A percentile compares a stretch with the other conserved stretches of the same genome.
Evolutionary conservation across 2,797 vertebrate genomes (phyloP).

Genomic region (Echeneis naucrates): DNA sequence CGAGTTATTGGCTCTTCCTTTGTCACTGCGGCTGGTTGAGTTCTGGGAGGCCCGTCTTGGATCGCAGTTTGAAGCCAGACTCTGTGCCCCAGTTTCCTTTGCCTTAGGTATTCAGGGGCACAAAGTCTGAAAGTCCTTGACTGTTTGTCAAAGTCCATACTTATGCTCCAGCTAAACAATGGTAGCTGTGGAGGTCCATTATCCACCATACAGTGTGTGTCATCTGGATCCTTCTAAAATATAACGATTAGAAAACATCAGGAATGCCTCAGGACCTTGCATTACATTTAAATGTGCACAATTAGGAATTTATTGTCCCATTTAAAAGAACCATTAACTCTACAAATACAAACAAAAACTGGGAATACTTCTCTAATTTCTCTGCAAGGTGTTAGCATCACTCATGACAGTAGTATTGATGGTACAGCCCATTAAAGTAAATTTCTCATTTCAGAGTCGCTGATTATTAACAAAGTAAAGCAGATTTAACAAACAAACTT

Average conservation of each 20-base stretch:
- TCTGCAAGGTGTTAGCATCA: background rate
- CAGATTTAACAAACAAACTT: background rate
- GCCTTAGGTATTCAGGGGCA: constrained; percentile 51
- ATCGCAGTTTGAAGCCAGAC: constrained; percentile 41
- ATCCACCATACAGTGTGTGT: background rate
- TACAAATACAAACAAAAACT: background rate
- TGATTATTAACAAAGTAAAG: background rate
- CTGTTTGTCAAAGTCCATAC: constrained; percentile 10
- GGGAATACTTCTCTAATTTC: background rate
- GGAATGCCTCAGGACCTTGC: background rate
- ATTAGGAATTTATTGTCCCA: background rate
- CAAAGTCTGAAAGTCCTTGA: constrained; percentile 23
- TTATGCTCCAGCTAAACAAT: constrained; percentile 2
- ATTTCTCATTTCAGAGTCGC: background rate
- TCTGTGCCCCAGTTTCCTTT: constrained; percentile 59
- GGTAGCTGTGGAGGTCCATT: background rate
- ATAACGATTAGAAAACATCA: background rate
- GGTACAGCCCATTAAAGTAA: background rate
- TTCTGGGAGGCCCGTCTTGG: constrained; percentile 51
- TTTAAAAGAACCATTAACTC: background rate
- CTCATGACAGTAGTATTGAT: background rate
- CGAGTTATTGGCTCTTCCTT: constrained; percentile 65
- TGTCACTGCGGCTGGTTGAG: constrained; percentile 63
- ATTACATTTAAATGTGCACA: too few species aligned
- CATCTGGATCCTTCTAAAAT: background rate